phyloP scores from a whole-genome alignment of 2,113 vertebrate genomes.

The Callipepla squamata region DNA sequence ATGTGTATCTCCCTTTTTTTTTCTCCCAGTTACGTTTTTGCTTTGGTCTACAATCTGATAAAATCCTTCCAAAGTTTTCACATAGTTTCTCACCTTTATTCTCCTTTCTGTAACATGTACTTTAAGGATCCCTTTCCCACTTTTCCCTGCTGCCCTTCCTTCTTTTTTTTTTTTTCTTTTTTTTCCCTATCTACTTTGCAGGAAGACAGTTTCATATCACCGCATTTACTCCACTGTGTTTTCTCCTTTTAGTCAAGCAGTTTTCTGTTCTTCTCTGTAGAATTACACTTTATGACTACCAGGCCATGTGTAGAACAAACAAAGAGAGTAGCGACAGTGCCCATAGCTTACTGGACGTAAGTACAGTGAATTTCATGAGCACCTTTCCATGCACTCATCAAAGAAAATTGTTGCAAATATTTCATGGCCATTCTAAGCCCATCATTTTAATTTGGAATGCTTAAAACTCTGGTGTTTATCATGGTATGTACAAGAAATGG shows the following conservation, averaged over 20 bases:
- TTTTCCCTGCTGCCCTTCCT: not conserved
- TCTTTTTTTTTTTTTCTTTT: not conserved
- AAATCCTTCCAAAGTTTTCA: not conserved
- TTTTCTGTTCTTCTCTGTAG: conserved; percentile 77
- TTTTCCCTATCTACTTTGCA: not conserved
- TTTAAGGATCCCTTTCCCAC: not conserved
- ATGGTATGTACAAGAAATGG: not conserved
- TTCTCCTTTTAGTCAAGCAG: conserved; percentile 69
- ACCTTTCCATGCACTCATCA: conserved; percentile 32
- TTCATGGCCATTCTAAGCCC: not conserved
- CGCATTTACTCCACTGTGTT: not conserved
- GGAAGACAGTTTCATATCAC: not conserved
- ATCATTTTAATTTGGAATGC: conserved; percentile 28
- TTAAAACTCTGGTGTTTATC: not conserved
- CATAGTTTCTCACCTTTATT: conserved; percentile 12
- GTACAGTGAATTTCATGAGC: conserved; percentile 64
- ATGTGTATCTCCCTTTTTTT: not conserved
- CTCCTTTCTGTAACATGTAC: not conserved
- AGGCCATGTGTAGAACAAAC: conserved; percentile 93
- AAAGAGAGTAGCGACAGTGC: conserved; percentile 93
- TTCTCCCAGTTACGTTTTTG: not conserved
- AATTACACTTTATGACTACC: conserved; percentile 97
- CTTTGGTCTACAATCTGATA: not conserved
- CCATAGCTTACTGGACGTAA: conserved; percentile 91
- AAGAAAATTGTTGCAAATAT: not conserved